These are phyloP conservation scores for Pristionchus exspectatus DNA, from an alignment of 2,888 invertebrate species.

Conservation along the genomic window DNA sequence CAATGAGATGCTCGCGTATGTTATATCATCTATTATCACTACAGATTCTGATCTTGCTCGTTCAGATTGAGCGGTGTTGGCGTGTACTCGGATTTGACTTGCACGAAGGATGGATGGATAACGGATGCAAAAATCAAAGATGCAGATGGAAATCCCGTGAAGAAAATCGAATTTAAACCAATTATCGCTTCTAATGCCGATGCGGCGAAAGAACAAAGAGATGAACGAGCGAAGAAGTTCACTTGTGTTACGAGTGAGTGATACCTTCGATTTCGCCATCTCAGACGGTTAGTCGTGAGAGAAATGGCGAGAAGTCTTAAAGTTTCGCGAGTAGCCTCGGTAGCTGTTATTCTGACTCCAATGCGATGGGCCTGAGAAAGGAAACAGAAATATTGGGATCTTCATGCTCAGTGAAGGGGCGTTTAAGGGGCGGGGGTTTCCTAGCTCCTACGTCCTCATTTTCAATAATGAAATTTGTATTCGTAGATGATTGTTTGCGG, in stretches of 20 bases:
- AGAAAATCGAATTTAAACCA: background rate
- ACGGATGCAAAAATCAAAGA: background rate
- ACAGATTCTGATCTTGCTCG: background rate
- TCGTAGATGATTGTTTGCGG: background rate
- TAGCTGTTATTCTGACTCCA: too few species aligned
- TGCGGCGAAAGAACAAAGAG: background rate
- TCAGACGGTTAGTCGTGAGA: too few species aligned
- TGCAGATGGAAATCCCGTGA: too few species aligned
- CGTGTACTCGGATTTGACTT: background rate
- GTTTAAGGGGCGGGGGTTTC: too few species aligned
- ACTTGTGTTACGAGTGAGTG: background rate
- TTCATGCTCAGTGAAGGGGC: too few species aligned
- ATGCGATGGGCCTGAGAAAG: too few species aligned
- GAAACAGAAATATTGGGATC: too few species aligned
- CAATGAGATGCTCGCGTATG: background rate
- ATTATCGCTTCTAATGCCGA: background rate
- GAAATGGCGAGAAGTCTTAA: too few species aligned
- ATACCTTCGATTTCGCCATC: background rate
- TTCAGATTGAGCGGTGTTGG: background rate
- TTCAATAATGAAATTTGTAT: too few species aligned
- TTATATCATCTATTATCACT: background rate
- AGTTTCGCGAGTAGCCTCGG: too few species aligned
- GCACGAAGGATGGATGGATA: background rate
- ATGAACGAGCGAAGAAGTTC: background rate
- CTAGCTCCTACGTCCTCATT: too few species aligned